Evolutionary conservation across 2,888 invertebrate species (phyloP).

Genomic region (Pristionchus entomophagus): DNA sequence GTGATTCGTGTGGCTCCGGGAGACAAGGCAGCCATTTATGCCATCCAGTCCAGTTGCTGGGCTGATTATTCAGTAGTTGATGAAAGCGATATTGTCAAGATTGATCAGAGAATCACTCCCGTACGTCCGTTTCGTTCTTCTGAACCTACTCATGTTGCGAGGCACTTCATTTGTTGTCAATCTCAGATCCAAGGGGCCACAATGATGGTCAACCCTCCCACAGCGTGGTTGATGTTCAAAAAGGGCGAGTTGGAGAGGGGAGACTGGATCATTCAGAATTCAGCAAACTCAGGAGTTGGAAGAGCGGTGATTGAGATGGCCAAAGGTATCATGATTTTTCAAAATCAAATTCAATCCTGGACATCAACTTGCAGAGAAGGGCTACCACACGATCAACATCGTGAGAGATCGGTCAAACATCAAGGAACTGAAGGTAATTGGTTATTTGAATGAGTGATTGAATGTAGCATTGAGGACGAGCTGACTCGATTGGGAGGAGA

Average conservation of each 20-base stretch:
- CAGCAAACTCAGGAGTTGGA: slow-evolving; percentile 94
- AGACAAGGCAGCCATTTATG: not conserved
- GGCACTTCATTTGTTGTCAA: too few relatives aligned
- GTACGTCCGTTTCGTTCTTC: not conserved
- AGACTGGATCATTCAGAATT: slow-evolving; percentile 92
- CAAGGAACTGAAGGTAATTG: slow-evolving; percentile 77
- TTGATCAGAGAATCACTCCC: not conserved
- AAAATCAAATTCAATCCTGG: not conserved
- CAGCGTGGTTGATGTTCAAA: slow-evolving; percentile 87
- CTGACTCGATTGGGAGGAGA: slow-evolving; percentile 87
- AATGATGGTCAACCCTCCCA: slow-evolving; percentile 92
- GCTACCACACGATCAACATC: slow-evolving; percentile 87
- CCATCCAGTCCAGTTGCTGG: not conserved
- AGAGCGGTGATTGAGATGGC: slow-evolving; percentile 48
- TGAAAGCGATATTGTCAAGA: not conserved
- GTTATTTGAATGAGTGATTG: not conserved
- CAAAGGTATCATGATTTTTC: slow-evolving; percentile 1
- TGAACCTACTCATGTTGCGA: not conserved
- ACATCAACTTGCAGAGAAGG: slow-evolving; percentile 69
- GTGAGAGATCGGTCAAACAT: slow-evolving; percentile 87
- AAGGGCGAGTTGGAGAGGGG: slow-evolving; percentile 82
- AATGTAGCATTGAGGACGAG: slow-evolving; percentile 79
- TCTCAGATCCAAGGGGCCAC: slow-evolving; percentile 81
- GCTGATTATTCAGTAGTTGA: not conserved
- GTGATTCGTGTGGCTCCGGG: not conserved